Percentiles rank a stretch among this genome's conserved stretches.
Evolutionary conservation across 2,888 invertebrate species (phyloP).

Genomic region (Rotaria sp.): DNA sequence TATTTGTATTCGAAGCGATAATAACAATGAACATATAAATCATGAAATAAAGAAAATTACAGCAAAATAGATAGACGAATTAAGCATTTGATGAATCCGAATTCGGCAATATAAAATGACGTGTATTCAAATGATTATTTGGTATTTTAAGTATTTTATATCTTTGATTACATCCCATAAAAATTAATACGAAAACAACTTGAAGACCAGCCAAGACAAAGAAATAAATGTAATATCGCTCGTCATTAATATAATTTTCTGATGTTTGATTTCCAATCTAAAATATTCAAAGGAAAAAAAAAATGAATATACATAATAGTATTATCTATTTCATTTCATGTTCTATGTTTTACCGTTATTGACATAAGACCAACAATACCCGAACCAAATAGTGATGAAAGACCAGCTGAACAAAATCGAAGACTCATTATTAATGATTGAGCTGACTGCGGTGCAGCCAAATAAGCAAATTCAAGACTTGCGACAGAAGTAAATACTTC

Average conservation of each 20-base stretch:
- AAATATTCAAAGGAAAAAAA: background rate
- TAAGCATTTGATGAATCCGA: background rate
- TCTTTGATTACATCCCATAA: background rate
- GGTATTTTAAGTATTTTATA: background rate
- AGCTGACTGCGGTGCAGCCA: constrained; percentile 57
- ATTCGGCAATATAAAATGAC: background rate
- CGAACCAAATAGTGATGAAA: constrained; percentile 57
- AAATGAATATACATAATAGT: background rate
- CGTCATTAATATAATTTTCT: background rate
- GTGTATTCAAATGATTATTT: background rate
- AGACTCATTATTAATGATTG: constrained; percentile 59
- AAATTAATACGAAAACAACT: background rate
- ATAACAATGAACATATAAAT: too few relatives aligned
- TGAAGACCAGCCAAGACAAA: background rate
- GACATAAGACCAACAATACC: background rate
- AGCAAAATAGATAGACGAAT: background rate
- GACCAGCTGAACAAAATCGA: constrained; percentile 57
- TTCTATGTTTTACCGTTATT: background rate
- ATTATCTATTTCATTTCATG: background rate
- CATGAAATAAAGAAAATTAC: background rate
- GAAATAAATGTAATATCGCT: background rate
- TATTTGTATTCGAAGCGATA: too few relatives aligned
- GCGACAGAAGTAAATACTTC: constrained; percentile 58
- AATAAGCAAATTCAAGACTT: constrained; percentile 59
- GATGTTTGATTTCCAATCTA: background rate